phyloP scores from a whole-genome alignment of 1,140 invertebrate genomes.

The Sitodiplosis mosellana region DNA sequence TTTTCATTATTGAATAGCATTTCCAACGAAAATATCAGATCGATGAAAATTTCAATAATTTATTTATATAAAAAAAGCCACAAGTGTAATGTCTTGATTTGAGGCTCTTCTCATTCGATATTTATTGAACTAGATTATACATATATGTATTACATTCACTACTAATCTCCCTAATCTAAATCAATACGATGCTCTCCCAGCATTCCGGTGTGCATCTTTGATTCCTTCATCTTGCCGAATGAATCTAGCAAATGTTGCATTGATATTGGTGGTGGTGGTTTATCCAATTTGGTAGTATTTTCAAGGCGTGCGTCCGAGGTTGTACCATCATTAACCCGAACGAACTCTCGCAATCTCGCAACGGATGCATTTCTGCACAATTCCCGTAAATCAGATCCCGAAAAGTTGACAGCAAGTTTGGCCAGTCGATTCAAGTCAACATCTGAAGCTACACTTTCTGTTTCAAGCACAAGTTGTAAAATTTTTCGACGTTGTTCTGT shows the following conservation, averaged over 20 bases:
- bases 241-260: conserved; percentile 48
- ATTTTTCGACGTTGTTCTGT: conserved; percentile 56
- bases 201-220: conserved; percentile 35
- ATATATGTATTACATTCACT: no score
- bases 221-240: conserved; percentile 47
- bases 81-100: no score
- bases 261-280: conserved; percentile 29
- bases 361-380: conserved; percentile 80
- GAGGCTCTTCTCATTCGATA: no score
- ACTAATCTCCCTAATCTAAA: no score
- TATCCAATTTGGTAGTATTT: background rate
- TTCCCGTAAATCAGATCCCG: conserved; percentile 83
- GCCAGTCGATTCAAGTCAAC: conserved; percentile 58
- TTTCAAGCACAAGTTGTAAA: conserved; percentile 53
- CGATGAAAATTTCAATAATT: no score
- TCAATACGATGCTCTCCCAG: conserved; percentile 4
- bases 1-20: no score
- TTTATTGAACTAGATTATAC: no score
- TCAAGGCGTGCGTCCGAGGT: background rate
- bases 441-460: conserved; percentile 52
- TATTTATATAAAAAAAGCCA: no score
- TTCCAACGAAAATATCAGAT: no score
- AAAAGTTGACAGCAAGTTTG: conserved; percentile 65
- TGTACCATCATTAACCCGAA: conserved; percentile 7
- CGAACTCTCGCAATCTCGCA: conserved; percentile 56